A percentile compares a stretch with the other conserved stretches of the same genome.
phyloP scores from a whole-genome alignment of 2,113 vertebrate genomes.

The Otis tarda region DNA sequence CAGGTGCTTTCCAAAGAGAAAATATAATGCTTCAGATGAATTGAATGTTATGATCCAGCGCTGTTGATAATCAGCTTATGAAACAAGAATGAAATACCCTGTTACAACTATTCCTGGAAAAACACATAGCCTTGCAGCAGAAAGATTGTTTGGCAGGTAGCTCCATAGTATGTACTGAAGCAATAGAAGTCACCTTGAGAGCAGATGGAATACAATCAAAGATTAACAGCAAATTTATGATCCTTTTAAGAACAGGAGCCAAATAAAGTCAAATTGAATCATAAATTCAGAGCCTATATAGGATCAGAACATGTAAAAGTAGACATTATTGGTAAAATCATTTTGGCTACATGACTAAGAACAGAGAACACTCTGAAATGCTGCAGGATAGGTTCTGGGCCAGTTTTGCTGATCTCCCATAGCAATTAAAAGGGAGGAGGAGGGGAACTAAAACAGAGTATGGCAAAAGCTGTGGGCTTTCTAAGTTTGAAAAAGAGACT shows the following conservation, averaged over 20 bases:
- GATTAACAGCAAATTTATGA: constrained; percentile 73
- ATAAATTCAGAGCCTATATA: constrained; percentile 67
- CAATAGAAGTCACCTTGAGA: constrained; percentile 75
- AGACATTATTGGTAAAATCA: constrained; percentile 67
- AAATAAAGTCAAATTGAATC: constrained; percentile 72
- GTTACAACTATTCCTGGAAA: neutral
- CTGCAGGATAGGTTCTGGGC: neutral
- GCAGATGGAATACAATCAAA: constrained; percentile 70
- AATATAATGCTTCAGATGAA: neutral
- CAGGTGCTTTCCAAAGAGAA: neutral
- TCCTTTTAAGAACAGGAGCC: constrained; percentile 66
- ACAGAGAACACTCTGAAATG: neutral
- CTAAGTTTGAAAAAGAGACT: neutral
- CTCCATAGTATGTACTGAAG: neutral
- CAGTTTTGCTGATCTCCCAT: neutral
- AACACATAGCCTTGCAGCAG: constrained; percentile 21
- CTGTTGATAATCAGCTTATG: constrained; percentile 45
- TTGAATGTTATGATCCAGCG: constrained; percentile 5
- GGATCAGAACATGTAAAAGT: constrained; percentile 58
- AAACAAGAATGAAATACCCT: constrained; percentile 33
- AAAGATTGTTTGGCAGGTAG: constrained; percentile 52
- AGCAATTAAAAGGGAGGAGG: neutral
- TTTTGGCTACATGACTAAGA: constrained; percentile 55
- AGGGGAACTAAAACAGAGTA: neutral
- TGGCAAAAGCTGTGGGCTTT: neutral